Evolutionary conservation across 2,113 vertebrate species (phyloP).

Genomic region (Cyprinodon brontotheroides): DNA sequence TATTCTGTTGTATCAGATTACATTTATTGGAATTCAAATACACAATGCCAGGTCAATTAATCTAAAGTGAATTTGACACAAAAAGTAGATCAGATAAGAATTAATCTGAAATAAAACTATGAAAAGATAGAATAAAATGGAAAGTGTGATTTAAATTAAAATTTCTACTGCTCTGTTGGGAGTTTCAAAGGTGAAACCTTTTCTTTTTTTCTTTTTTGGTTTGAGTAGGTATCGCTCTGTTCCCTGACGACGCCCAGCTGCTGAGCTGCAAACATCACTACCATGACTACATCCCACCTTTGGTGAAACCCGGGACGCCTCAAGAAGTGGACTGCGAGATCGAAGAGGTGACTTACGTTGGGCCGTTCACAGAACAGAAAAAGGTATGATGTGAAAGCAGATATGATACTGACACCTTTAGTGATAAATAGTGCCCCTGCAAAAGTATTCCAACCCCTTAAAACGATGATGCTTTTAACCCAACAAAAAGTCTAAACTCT

Average conservation of each 20-base stretch:
- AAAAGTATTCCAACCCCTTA: neutral
- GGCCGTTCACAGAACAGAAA: slow-evolving; percentile 87
- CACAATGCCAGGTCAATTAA: neutral
- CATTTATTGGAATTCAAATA: neutral
- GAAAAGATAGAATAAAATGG: neutral
- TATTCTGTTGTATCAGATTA: neutral
- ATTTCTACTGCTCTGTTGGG: too few species aligned
- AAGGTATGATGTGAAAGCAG: slow-evolving; percentile 76
- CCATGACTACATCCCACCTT: slow-evolving; percentile 87
- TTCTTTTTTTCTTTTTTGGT: neutral
- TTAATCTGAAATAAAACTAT: neutral
- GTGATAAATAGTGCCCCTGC: too few species aligned
- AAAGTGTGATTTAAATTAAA: too few species aligned
- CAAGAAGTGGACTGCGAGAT: slow-evolving; percentile 83
- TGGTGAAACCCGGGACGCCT: slow-evolving; percentile 82
- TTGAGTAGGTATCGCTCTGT: slow-evolving; percentile 90
- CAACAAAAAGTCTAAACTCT: too few species aligned
- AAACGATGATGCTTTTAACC: neutral
- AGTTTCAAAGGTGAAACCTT: neutral
- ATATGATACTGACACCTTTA: neutral
- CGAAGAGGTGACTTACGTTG: slow-evolving; percentile 84
- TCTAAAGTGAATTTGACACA: neutral
- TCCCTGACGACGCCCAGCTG: slow-evolving; percentile 86
- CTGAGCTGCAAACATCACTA: slow-evolving; percentile 90
- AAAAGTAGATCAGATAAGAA: neutral